Evolutionary conservation across 2,113 vertebrate species (phyloP).

Genomic region (Xiphorhynchus elegans): DNA sequence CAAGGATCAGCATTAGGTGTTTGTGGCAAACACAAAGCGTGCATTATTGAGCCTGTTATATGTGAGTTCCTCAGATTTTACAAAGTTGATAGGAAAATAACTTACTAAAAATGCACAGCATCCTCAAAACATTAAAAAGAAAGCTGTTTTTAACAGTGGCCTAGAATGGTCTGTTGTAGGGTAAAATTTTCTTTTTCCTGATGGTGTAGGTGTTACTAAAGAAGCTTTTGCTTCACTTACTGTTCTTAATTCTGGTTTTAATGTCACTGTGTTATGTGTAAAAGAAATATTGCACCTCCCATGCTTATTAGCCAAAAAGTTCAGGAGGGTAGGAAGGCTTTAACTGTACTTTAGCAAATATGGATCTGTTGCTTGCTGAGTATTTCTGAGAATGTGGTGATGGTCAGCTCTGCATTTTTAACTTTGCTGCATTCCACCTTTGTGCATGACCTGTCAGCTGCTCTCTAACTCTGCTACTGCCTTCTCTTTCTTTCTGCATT

Average conservation of each 20-base stretch:
- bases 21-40: neutral
- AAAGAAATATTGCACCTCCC: neutral
- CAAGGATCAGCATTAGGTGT: neutral
- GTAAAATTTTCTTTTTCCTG: neutral
- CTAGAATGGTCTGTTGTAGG: neutral
- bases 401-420: slow-evolving; percentile 12
- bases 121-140: neutral
- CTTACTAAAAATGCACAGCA: neutral
- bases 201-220: neutral
- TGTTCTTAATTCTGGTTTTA: slow-evolving; percentile 17
- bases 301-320: neutral
- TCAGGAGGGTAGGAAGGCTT: neutral
- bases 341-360: neutral
- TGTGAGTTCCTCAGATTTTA: neutral
- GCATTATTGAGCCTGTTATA: neutral
- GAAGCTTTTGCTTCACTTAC: neutral
- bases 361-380: neutral
- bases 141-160: neutral
- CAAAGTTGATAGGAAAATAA: neutral
- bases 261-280: neutral
- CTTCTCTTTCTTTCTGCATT: slow-evolving; percentile 65
- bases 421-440: neutral
- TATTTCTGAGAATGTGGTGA: neutral
- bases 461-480: slow-evolving; percentile 62
- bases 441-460: neutral